Conservation (phyloP, 2,888 invertebrate species). For the Mantis religiosa region DNA sequence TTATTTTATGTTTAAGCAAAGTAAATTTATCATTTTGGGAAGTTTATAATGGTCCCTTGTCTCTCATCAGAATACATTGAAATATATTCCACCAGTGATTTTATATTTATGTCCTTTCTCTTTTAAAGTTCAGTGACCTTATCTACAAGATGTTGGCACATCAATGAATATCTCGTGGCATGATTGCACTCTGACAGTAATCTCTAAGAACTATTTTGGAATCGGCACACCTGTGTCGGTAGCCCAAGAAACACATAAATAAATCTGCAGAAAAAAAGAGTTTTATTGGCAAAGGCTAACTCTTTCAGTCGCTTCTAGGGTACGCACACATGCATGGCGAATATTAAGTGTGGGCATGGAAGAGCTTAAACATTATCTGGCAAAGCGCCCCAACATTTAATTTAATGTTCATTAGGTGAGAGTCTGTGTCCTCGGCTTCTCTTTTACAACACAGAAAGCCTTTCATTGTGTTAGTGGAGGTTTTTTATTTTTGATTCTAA, state of each 20-base stretch:
- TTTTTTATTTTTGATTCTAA: too few species aligned
- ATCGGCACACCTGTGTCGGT: neutral
- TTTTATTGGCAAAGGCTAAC: neutral
- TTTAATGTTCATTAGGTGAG: neutral
- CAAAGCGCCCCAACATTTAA: neutral
- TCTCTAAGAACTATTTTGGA: neutral
- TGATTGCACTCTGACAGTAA: neutral
- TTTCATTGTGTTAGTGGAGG: too few species aligned
- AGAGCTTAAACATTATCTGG: neutral
- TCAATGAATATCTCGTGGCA: neutral
- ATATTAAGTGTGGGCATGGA: neutral
- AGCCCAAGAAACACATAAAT: neutral
- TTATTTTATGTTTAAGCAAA: too few species aligned
- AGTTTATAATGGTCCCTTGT: too few species aligned
- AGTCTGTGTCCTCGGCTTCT: too few species aligned
- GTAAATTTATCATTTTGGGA: too few species aligned
- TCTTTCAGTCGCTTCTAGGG: neutral
- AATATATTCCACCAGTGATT: too few species aligned
- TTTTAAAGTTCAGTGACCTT: neutral
- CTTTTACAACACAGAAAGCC: too few species aligned
- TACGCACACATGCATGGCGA: neutral
- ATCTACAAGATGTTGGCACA: neutral
- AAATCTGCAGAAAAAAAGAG: neutral
- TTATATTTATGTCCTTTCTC: neutral
- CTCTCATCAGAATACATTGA: too few species aligned